Evolutionary conservation across 2,888 invertebrate species (phyloP), one percentile per base, ranked within the genome.

Genomic region (Scaptomyza reducta): DNA sequence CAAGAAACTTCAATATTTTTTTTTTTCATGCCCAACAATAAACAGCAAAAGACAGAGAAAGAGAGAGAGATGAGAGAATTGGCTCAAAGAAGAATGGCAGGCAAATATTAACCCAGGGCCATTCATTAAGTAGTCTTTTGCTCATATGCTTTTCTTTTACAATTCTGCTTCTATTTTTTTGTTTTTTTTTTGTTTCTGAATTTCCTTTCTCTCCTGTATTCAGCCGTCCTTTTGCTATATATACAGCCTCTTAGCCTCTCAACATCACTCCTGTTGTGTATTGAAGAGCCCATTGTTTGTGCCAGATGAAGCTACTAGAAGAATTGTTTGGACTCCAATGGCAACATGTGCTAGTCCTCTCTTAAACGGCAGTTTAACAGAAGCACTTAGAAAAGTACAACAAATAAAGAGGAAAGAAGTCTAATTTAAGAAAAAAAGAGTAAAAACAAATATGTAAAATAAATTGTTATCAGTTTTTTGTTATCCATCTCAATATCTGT

Each of bases 61-160:
- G 35, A 14, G 53, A 46, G 66, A 62, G 42, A 33, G 16, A 38
- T 14, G 38, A 41, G 47, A 66, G 50, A 58, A 70, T 60, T 65
- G 69, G 49, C 62, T 49, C 56, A 65, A 69, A 40, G 16, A 69
- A 51, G 64, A 73, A 70, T 69, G 74, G 54, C 75, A 76, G 62
- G 60, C 79, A 86, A 83, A 86, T 86, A 83, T 79, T 84, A 81
- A 73, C 84, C 81, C 70, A 69, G 59, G 84, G 86, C 86, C 72
- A 85, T 85, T 85, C 83, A 86, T 86, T 85, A 85, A 79, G 78
- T 81, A 79, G 86, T 81, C 83, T 65, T 81, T 81, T 83, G 71
- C 81, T 79, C 84, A 86, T 78, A 81, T 83, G 84, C 83, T 81
- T 71, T 75, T 59, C 68, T 76, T 64, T 68, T 56, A 35, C 40